These are phyloP conservation scores for Barypeithes pellucidus DNA, from an alignment of 2,888 invertebrate genomes.

Conservation along the genomic window DNA sequence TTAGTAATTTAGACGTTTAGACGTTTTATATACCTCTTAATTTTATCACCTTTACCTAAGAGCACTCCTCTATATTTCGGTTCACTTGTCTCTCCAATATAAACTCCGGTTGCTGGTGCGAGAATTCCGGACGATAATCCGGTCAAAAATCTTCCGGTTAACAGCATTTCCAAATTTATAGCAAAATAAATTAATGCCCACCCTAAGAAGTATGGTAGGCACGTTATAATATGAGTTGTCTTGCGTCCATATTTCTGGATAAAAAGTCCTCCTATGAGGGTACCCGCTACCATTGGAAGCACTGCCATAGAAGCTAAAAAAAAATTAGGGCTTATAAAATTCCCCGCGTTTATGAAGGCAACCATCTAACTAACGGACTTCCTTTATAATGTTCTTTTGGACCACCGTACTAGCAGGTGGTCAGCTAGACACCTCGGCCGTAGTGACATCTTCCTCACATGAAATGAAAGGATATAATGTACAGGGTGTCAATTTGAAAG, in stretches of 20 bases:
- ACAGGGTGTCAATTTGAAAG: too few species aligned
- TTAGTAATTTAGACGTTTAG: too few species aligned
- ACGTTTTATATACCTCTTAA: too few species aligned
- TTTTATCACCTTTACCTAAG: constrained; percentile 58
- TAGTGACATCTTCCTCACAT: too few species aligned
- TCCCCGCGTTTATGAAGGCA: too few species aligned
- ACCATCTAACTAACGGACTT: too few species aligned
- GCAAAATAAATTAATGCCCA: constrained; percentile 77
- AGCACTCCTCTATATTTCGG: constrained; percentile 76
- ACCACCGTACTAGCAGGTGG: too few species aligned
- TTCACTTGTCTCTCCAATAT: constrained; percentile 69
- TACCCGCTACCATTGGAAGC: constrained; percentile 78
- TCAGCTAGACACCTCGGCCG: too few species aligned
- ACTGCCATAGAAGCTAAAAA: constrained; percentile 76
- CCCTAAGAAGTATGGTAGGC: constrained; percentile 74
- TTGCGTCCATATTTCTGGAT: constrained; percentile 78
- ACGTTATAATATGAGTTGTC: constrained; percentile 73
- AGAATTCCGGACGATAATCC: constrained; percentile 71
- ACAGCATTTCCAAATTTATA: constrained; percentile 73
- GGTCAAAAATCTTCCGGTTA: constrained; percentile 64
- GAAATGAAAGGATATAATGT: too few species aligned
- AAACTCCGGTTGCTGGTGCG: constrained; percentile 68
- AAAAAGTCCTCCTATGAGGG: constrained; percentile 75
- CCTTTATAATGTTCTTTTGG: too few species aligned
- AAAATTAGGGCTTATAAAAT: background rate